These are phyloP conservation scores for Chrysopa pallens DNA, from an alignment of 1,140 invertebrate genomes.

Conservation along the genomic window DNA sequence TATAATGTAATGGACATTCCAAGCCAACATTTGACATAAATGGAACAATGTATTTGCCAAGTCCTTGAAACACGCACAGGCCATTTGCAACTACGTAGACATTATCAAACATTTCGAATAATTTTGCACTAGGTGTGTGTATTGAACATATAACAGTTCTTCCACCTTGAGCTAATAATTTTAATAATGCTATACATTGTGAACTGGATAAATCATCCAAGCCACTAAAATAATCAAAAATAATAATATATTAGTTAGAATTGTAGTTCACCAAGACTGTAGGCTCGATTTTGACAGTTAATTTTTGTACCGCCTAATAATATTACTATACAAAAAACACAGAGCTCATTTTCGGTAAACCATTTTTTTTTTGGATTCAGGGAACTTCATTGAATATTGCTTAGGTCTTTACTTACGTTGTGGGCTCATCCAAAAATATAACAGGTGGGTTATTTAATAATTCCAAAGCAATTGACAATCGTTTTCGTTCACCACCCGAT, in stretches of 20 bases:
- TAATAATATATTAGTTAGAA: too few species aligned
- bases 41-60: slow-evolving; percentile 42
- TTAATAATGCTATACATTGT: slow-evolving; percentile 55
- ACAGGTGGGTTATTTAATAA: slow-evolving; percentile 91
- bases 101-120: slow-evolving; percentile 60
- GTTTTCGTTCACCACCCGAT: slow-evolving; percentile 83
- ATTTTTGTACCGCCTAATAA: too few species aligned
- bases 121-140: slow-evolving; percentile 71
- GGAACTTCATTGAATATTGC: too few species aligned
- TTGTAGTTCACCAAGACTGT: too few species aligned
- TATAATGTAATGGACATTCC: slow-evolving; percentile 56
- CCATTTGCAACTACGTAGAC: slow-evolving; percentile 56
- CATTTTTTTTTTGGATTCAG: too few species aligned
- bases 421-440: slow-evolving; percentile 66
- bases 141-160: slow-evolving; percentile 80
- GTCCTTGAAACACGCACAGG: slow-evolving; percentile 56
- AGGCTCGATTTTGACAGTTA: too few species aligned
- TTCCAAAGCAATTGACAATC: slow-evolving; percentile 81
- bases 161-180: slow-evolving; percentile 58
- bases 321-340: too few species aligned
- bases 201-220: slow-evolving; percentile 58
- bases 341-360: background rate
- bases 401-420: slow-evolving; percentile 53
- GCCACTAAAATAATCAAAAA: slow-evolving; percentile 47
- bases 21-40: slow-evolving; percentile 44